A percentile compares a stretch with the other conserved stretches of the same genome.
Conservation (phyloP, 2,113 vertebrate genomes). For the Plectropomus leopardus region DNA sequence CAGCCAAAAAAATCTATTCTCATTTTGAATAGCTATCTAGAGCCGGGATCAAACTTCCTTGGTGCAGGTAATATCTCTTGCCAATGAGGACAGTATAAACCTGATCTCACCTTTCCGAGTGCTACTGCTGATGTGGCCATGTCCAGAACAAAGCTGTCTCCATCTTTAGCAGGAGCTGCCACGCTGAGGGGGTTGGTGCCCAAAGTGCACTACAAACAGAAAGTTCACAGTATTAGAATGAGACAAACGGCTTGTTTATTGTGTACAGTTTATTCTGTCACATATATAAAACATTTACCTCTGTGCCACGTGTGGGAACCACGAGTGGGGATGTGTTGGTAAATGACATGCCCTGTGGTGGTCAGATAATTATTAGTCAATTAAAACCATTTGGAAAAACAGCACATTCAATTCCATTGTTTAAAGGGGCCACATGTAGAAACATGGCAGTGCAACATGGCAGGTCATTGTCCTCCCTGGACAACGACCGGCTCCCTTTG, state of each 20-base stretch:
- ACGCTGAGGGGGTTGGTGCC: conserved; percentile 87
- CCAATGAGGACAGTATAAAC: not conserved
- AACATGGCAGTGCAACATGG: no score
- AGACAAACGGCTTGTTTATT: not conserved
- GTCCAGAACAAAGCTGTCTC: conserved; percentile 86
- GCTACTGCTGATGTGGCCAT: conserved; percentile 87
- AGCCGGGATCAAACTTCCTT: not conserved
- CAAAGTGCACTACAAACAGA: conserved; percentile 81
- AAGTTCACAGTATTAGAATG: not conserved
- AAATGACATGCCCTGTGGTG: conserved; percentile 83
- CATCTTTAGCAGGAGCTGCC: conserved; percentile 79
- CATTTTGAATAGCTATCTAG: not conserved
- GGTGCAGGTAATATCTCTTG: not conserved
- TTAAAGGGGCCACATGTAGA: not conserved
- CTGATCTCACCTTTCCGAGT: conserved; percentile 80
- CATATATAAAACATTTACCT: conserved; percentile 54
- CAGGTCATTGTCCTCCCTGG: no score
- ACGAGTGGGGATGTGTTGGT: conserved; percentile 87
- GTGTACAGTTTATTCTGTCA: not conserved
- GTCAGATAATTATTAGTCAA: conserved; percentile 17
- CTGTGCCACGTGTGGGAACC: conserved; percentile 83
- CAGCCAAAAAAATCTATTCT: not conserved
- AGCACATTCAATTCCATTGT: not conserved
- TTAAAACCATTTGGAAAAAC: not conserved
- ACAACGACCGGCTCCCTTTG: no score